Base-by-base conservation (phyloP, 2,113 vertebrate genomes). In the Oenanthe oenanthe region DNA sequence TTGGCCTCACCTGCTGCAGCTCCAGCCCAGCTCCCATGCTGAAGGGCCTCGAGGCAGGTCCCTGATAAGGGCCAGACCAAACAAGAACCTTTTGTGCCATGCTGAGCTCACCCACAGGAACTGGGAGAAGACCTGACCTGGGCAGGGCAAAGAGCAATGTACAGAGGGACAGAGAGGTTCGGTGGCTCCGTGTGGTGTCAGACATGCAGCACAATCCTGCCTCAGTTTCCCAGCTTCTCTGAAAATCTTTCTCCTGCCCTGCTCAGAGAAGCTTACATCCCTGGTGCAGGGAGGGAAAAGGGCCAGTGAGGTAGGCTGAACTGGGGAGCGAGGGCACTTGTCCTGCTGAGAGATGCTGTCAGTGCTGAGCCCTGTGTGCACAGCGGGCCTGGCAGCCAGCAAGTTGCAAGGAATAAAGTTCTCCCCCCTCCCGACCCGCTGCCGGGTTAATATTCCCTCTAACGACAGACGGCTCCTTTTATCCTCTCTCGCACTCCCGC, bases 381-480 rank as follows among this genome's bases (percentile, higher is more conserved):
- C 48, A 72, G 78, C 2, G 0, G 81, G 47, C 32, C 85, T 93
- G 90, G 95, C 92, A 89, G 81, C 70, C 93, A 83, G 77, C 87
- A 83, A 88, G 76, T 57, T 57, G 74, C 68, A 68, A 75, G 68
- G 77, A 86, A 95, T 89, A 96, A 91, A 94, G 34, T 54, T 63
- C 85, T 84, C 42, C 85, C 76, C 78, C 68, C 75, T 89, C 75
- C 70, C 11, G 0, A 54, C n/a, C 56, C 4, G 2, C 74, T 61
- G 88, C 57, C 0, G 63, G 89, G 92, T 97, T 97, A 97, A 97
- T 97, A 97, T 97, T 95, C 93, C 71, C 77, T 91, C 60, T 95
- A 96, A 97, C 61, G 96, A 97, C 97, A 97, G 97, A 97, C 91
- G 63, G 87, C 90, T 95, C 95, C 95, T 97, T 96, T 96, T 96